Base-by-base conservation (phyloP, 92 coral and sea anemone species). In the Muricea muricata region DNA sequence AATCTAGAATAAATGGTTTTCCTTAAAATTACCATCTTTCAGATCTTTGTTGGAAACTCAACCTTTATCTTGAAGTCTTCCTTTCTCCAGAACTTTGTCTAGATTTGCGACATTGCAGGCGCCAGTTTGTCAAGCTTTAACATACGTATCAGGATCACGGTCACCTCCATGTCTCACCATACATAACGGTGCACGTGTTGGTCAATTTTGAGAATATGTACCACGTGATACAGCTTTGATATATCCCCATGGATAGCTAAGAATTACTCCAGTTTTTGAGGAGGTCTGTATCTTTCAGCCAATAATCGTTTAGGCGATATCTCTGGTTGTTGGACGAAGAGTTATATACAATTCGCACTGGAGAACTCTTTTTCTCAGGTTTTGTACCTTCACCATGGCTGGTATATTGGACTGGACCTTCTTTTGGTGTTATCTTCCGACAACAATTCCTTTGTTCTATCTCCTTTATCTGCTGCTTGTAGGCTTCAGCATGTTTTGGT, bases 151-250 rank as follows among this genome's bases (percentile, higher is more conserved):
- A 14, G 91, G 89, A 33, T 74, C 82, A 30, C 83, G 75, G 2
- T 80, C 52, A 84, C 39, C 18, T 90, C 88, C 72, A 81, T 23
- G 34, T 90, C 40, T 41, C 85, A 73, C 90, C 90, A 90, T n/a
- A 86, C 68, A 78, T 75, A 90, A 21, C 88, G 87, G 40, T 90
- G 93, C 3, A 86, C 88, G 35, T 90, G 93, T 71, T 86, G 93
- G 48, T 86, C 93, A 12, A 17, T 11, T 63, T 55, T 73, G 5
- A 87, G 79, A 14, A 89, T 89, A 56, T 81, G 69, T 25, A 90
- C 56, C 35, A 84, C 40, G 52, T 90, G 90, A 52, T 78, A 86
- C 89, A 86, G 78, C 29, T 86, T 86, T 29, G 89, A 86, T 25
- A 86, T 66, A 54, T 81, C 85, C n/a, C 93, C 90, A 48, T 28